Evolutionary conservation across 2,797 vertebrate genomes (phyloP), one percentile per base, ranked within the genome.

Genomic region (Mormyrus hasselquistii): DNA sequence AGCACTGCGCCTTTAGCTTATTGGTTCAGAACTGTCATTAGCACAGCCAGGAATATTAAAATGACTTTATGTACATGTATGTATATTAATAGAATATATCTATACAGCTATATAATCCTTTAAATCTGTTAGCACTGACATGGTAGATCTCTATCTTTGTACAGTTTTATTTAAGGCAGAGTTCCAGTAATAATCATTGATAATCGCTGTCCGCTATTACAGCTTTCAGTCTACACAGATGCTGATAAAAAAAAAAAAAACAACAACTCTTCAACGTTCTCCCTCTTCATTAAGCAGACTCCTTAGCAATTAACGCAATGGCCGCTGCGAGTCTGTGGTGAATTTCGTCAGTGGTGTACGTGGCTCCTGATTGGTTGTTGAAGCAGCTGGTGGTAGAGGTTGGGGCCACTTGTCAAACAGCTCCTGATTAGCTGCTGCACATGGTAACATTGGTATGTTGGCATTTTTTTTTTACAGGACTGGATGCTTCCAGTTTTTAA

Each of bases 51-150:
- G 95, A 96, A 95, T 94, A 91, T 96, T 90, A 92, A 97, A 96
- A 97, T 96, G 93, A 95, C 95, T 95, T 96, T 98, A 98, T 98
- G 97, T 98, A 98, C 97, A 98, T 94, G 93, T 93, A 93, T 94
- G 94, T 94, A 95, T 94, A 95, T 94, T 94, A 94, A 95, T 94
- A 94, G 92, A 94, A 95, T 94, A 92, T 94, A 92, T 92, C 91
- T 93, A 93, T 88, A 94, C 92, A 93, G 92, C 92, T 93, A 91
- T 92, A 47, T 85, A 89, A 94, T 95, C 94, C 96, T 96, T 96
- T 95, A 93, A 96, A 95, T 93, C 93, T 94, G 92, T 94, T 95
- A 93, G 96, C 95, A 86, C 93, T 95, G 95, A 87, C 41, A 55
- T 41, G 52, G 52, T 87, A 87, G 52, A 59, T 22, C 82, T 84